Percentiles rank a stretch among this genome's conserved stretches.
Conservation (phyloP, 2,797 vertebrate genomes). For the Anniella stebbinsi region DNA sequence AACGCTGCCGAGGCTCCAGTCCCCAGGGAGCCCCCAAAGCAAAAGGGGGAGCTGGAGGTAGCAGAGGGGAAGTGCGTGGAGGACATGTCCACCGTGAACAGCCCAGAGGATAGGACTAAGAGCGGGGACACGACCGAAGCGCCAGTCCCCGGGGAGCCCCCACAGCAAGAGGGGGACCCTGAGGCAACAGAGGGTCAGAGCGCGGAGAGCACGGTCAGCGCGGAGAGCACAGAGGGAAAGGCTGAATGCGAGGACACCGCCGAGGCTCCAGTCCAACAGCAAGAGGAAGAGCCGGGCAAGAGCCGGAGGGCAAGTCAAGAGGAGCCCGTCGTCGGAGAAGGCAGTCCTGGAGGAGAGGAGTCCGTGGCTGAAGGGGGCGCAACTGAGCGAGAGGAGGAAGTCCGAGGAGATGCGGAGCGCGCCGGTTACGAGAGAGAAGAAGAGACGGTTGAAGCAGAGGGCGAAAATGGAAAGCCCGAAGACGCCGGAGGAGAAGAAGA, state of each 20-base stretch:
- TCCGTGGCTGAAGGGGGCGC: not conserved
- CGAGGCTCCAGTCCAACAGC: not conserved
- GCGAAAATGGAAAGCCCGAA: not conserved
- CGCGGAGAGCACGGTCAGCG: not conserved
- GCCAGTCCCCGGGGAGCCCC: not conserved
- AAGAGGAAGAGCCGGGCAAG: not conserved
- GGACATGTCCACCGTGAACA: too few relatives aligned
- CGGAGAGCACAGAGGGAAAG: not conserved
- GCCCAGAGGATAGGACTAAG: too few relatives aligned
- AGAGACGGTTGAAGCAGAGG: rapidly evolving
- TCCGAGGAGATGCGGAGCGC: not conserved
- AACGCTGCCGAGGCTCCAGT: not conserved
- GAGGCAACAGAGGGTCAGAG: not conserved
- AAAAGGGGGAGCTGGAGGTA: slow-evolving; percentile 2
- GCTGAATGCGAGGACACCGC: not conserved
- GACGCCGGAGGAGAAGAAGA: too few relatives aligned
- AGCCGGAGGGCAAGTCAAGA: not conserved
- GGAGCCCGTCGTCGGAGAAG: not conserved
- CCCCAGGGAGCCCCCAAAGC: not conserved
- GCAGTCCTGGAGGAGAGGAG: not conserved
- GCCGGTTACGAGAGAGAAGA: not conserved
- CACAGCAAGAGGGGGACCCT: not conserved
- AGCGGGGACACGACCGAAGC: not conserved
- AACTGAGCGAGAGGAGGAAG: not conserved
- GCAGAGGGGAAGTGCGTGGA: too few relatives aligned